Evolutionary conservation across 2,888 invertebrate genomes (phyloP), one percentile per base, ranked within the genome.

Genomic region (Andrena chrysosceles): DNA sequence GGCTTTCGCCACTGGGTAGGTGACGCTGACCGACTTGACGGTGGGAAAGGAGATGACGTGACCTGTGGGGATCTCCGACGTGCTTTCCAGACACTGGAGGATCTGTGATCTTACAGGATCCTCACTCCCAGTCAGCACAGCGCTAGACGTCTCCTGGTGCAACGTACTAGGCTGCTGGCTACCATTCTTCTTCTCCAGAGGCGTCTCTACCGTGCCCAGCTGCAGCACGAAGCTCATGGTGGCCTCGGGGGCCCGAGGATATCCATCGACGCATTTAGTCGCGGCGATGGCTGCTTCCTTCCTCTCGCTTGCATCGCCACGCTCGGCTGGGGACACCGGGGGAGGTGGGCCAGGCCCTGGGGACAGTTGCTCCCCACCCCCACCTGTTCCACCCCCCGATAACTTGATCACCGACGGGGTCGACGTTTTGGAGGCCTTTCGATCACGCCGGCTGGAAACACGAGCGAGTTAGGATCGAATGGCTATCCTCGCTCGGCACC

Each of bases 351-450:
- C 86, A 84, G 91, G 90, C 83, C 90, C 90, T 87, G 91, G 92
- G 91, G 92, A 90, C 86, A 90, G 81, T 85, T 90, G 88, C 74
- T 92, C 91, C 90, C 91, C 91, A 86, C 91, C 87, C 81, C 93
- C 93, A 81, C 92, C 93, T 89, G 91, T 91, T 85, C 92, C 94
- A 90, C 92, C 93, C 91, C 93, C 94, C 91, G 93, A 91, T 93
- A 93, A 92, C 93, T 94, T 93, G 87, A 93, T 94, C 89, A 94
- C 94, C 91, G 94, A 94, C 84, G 93, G 93, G 90, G 93, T 93
- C 93, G 94, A 93, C 94, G 94, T 94, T 91, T 93, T 93, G 94
- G 91, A 92, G 92, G 93, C 91, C 90, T 91, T 91, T 91, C 84
- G 68, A 82, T 87, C 86, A 89, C 89, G 82, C 72, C 82, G 85